phyloP scores from a whole-genome alignment of 1,140 invertebrate genomes.

The Agrypnia vestita region DNA sequence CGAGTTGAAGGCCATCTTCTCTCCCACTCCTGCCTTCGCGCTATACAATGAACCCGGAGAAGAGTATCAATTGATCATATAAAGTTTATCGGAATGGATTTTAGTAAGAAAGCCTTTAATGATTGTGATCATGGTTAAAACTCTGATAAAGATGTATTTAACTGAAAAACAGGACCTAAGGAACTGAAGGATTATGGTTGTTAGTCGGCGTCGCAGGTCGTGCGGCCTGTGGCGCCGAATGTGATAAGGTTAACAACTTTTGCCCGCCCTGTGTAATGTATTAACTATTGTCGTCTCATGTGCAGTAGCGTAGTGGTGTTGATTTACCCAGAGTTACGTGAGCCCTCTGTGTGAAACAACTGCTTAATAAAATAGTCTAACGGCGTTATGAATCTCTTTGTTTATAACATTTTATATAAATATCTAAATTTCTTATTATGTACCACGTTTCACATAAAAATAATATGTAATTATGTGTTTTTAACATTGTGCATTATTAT shows the following conservation, averaged over 20 bases:
- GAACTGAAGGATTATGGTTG: not conserved
- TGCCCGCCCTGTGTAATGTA: not conserved
- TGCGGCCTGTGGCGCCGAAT: not conserved
- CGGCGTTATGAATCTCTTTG: constrained; percentile 7
- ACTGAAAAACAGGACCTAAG: not conserved
- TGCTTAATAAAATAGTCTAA: constrained; percentile 7
- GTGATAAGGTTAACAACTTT: constrained; percentile 4
- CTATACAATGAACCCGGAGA: too few relatives aligned
- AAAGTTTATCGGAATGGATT: not conserved
- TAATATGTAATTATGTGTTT: not conserved
- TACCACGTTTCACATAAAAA: not conserved
- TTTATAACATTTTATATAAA: constrained; percentile 4
- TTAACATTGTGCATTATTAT: constrained; percentile 14
- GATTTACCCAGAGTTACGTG: not conserved
- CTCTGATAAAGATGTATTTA: not conserved
- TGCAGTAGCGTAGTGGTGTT: not conserved
- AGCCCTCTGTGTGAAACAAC: not conserved
- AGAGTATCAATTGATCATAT: too few relatives aligned
- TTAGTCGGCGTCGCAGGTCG: not conserved
- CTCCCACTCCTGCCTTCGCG: too few relatives aligned
- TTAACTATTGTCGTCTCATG: not conserved
- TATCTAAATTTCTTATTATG: constrained; percentile 2
- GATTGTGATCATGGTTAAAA: constrained; percentile 11
- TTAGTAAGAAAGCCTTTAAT: constrained; percentile 3
- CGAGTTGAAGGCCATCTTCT: too few relatives aligned